Evolutionary conservation across 2,797 vertebrate genomes (phyloP).

Genomic region (Hybognathus amarus): DNA sequence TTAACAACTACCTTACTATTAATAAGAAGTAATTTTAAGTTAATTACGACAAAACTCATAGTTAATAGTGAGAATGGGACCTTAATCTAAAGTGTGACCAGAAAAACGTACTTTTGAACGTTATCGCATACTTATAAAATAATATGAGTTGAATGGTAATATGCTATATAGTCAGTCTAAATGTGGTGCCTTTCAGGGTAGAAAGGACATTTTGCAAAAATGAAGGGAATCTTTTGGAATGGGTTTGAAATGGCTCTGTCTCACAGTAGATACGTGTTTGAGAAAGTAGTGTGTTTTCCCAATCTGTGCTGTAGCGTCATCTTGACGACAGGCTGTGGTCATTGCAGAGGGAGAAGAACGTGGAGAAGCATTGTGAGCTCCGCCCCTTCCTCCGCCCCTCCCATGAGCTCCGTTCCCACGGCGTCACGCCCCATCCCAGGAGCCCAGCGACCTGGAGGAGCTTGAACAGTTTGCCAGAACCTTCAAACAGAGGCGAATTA

Average conservation of each 20-base stretch:
- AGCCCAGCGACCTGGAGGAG: constrained; percentile 92
- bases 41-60: too few species aligned
- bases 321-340: constrained; percentile 54
- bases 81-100: too few species aligned
- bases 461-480: constrained; percentile 91
- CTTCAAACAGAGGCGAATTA: constrained; percentile 92
- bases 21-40: too few species aligned
- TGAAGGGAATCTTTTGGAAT: not conserved
- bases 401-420: constrained; percentile 61
- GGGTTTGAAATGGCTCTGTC: constrained; percentile 6
- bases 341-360: constrained; percentile 76
- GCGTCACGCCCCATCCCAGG: constrained; percentile 79
- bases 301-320: constrained; percentile 52
- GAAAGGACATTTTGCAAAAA: too few species aligned
- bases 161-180: not conserved
- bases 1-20: too few species aligned
- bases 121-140: not conserved
- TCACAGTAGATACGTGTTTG: not conserved
- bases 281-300: constrained; percentile 49
- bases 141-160: not conserved
- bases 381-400: constrained; percentile 67
- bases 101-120: not conserved
- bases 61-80: too few species aligned
- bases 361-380: constrained; percentile 65
- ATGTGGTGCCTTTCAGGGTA: not conserved